Evolutionary conservation across 2,888 invertebrate species (phyloP), one percentile per base, ranked within the genome.

Genomic region (Nysson spinosus): DNA sequence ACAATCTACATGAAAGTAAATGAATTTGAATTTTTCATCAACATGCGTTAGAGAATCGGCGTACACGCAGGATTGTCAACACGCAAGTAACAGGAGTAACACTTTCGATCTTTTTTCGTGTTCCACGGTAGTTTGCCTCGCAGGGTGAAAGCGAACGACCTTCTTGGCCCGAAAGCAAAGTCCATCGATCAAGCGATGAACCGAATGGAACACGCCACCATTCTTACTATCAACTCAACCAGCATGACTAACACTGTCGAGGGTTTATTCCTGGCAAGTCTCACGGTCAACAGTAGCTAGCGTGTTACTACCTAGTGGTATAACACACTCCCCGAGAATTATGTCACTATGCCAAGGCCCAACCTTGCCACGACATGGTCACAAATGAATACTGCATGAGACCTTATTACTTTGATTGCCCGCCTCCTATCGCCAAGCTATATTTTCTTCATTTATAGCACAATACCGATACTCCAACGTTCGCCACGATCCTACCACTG

Each of bases 281-380:
- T 63, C 65, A 65, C 65, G 65, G 65, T 56, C 65, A 63, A 35
- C 46, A 22, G 4, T 19, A 43, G 43, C 40, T 65, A 65, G 64
- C 64, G 64, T 65, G 64, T 65, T 65, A 50, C 63, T 42, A 62
- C 50, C 64, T 62, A 56, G 24, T 65, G 51, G 56, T 50, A 64
- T 42, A 54, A 51, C 40, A 63, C 55, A 40, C 55, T 24, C 47
- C 14, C n/a, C 17, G 20, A 17, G 65, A 65, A 65, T 63, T 51
- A 63, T 65, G 65, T 79, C 78, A 83, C 76, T 77, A 49, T 81
- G 82, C 78, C 83, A 83, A 83, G 83, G 83, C 60, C 62, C 68
- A 58, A 71, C 80, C 79, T 83, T 80, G 79, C 66, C 73, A 62
- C 66, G 60, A 61, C 78, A 75, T 67, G 72, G 74, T 69, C 76